These are phyloP conservation scores for Loriculus beryllinus DNA, from an alignment of 2,797 vertebrate species.

Conservation along the genomic window DNA sequence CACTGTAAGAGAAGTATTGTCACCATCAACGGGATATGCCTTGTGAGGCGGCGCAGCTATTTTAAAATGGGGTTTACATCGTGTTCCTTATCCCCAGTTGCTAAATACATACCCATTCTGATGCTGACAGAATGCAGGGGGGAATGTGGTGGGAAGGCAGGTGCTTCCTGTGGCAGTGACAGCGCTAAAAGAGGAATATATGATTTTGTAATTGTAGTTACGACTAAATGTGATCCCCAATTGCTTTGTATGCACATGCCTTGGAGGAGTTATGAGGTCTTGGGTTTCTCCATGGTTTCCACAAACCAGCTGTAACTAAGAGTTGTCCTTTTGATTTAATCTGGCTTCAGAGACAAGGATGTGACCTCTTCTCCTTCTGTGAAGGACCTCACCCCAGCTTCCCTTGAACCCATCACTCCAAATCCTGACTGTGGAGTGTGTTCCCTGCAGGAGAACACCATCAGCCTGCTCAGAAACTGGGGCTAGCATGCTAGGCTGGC, in stretches of 20 bases:
- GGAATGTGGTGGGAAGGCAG: background rate
- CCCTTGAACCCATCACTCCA: background rate
- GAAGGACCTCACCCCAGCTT: background rate
- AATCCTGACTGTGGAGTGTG: fast-evolving
- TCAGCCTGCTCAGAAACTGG: background rate
- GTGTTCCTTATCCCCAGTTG: background rate
- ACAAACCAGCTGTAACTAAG: background rate
- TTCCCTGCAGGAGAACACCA: fast-evolving
- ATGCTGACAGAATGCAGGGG: background rate
- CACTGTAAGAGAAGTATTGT: background rate
- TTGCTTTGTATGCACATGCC: background rate
- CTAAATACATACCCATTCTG: background rate
- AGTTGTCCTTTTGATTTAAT: background rate
- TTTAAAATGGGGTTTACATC: background rate
- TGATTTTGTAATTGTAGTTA: background rate
- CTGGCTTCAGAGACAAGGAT: background rate
- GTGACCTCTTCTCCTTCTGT: background rate
- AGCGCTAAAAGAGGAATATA: background rate
- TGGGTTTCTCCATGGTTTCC: background rate
- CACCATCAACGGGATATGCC: background rate
- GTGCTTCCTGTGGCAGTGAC: background rate
- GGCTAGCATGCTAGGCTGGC: fast-evolving
- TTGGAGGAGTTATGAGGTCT: background rate
- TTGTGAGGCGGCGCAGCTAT: background rate
- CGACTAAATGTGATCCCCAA: background rate